Evolutionary conservation across 2,797 vertebrate genomes (phyloP).

Genomic region (Siniperca undulata): DNA sequence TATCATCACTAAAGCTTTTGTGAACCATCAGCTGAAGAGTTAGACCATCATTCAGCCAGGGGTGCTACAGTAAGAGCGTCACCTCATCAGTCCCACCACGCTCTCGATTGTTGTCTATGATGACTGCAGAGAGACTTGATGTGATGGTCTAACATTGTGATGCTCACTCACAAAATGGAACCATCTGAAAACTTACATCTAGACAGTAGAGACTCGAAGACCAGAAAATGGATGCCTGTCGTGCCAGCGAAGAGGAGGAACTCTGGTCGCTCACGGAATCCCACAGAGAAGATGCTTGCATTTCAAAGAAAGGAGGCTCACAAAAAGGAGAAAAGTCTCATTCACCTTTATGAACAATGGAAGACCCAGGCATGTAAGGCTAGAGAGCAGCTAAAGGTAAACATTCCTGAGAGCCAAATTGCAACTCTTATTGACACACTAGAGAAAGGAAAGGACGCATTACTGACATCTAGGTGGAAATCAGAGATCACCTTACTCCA

Average conservation of each 20-base stretch:
- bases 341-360: background rate
- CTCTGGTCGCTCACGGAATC: background rate
- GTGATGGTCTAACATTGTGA: no score
- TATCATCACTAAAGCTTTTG: no score
- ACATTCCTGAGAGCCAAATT: slow-evolving; percentile 2
- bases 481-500: background rate
- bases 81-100: no score
- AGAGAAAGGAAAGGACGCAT: background rate
- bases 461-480: slow-evolving; percentile 1
- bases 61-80: background rate
- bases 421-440: background rate
- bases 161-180: no score
- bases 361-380: background rate
- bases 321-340: no score
- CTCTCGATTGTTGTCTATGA: no score
- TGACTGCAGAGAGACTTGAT: no score
- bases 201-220: no score
- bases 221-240: background rate
- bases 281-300: background rate
- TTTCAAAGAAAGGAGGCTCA: background rate
- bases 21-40: background rate
- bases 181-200: background rate
- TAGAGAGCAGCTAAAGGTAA: background rate
- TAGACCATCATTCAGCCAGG: background rate
- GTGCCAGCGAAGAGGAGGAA: background rate